These are phyloP conservation scores for Cochlearius cochlearius DNA, from an alignment of 2,113 vertebrate genomes.

Conservation along the genomic window DNA sequence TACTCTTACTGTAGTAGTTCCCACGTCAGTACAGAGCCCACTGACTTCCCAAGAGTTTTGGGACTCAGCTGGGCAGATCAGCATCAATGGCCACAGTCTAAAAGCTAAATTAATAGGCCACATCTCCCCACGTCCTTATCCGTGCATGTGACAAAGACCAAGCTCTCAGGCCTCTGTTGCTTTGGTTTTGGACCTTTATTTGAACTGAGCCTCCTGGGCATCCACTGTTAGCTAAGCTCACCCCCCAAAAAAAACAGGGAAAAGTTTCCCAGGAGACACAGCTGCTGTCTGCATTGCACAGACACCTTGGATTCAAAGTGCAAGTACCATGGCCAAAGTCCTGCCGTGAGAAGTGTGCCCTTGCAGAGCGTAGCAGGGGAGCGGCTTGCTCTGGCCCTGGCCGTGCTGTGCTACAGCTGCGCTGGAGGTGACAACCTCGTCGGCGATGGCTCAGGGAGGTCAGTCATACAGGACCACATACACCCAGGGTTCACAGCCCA, in stretches of 20 bases:
- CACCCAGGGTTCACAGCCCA: background rate
- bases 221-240: background rate
- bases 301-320: background rate
- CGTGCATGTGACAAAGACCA: background rate
- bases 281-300: background rate
- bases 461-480: background rate
- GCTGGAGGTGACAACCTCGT: background rate
- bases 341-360: background rate
- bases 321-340: background rate
- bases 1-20: background rate
- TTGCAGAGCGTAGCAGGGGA: background rate
- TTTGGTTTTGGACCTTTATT: background rate
- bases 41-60: background rate
- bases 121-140: background rate
- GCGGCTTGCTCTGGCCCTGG: background rate
- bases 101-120: background rate
- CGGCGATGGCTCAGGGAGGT: background rate
- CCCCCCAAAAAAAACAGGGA: accelerated
- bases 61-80: background rate
- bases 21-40: background rate
- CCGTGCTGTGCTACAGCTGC: background rate
- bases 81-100: background rate
- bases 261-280: background rate
- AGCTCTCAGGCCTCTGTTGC: background rate
- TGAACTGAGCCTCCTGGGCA: background rate